Base-by-base conservation (phyloP, 23 tunicate species). In the Pegea sp. region DNA sequence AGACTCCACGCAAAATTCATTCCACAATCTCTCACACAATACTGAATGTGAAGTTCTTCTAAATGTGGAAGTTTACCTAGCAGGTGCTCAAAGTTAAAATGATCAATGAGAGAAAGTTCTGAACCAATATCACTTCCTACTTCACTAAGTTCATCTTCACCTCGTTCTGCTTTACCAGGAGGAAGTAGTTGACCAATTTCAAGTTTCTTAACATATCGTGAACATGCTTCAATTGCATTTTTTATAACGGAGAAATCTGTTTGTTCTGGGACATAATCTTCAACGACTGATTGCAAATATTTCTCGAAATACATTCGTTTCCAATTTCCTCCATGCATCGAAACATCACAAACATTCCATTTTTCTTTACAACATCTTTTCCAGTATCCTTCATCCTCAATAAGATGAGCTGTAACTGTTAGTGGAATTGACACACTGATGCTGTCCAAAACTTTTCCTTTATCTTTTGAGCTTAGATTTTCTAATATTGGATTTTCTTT, bases 1-100 rank as follows among this genome's bases (percentile, higher is more conserved):
- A 91, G 48, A 26, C 52, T 64, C 99, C 99, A 91, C 30, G 78
- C 99, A 64, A 91, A 91, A 56, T 91, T 91, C 99, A 91, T 91
- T 16, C 99, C 99, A 58, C 81, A 74, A 49, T 79, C 77, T 34
- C 81, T 56, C 1, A 91, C 99, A 4, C 73, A 68, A 49, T 72
- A 75, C 21, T 34, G 24, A 13, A 91, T 69, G 13, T 59, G 30
- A 28, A 91, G 55, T 51, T 91, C 93, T 53, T 78, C 78, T 33
- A 91, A 51, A 52, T 78, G 57, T 0, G 69, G 84, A 20, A 79
- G 49, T 31, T 79, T 58, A 20, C 63, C 70, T 18, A 77, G 43
- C 11, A 72, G 33, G 3, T 34, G 38, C 8, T 68, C 66, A 64
- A 91, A 79, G 26, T 79, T 79, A 54, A 91, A 71, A 44, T 91